phyloP scores from a whole-genome alignment of 1,140 invertebrate species.

The Drosophila watanabei region DNA sequence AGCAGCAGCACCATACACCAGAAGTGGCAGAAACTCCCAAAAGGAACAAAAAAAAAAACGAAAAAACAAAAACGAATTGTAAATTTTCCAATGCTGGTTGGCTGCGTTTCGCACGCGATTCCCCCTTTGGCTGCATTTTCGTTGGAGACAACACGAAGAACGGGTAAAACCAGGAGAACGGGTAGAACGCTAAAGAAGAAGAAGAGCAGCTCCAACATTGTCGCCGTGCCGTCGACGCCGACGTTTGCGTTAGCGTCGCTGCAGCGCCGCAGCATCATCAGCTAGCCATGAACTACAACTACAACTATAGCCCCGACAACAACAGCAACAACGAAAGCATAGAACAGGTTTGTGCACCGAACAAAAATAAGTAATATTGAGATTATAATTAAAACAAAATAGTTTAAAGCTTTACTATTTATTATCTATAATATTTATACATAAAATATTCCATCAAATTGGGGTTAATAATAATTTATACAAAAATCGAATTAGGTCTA shows the following conservation, averaged over 20 bases:
- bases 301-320: slow-evolving; percentile 38
- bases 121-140: slow-evolving; percentile 43
- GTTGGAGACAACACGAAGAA: slow-evolving; percentile 39
- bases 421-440: background rate
- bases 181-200: slow-evolving; percentile 39
- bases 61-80: slow-evolving; percentile 31
- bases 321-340: slow-evolving; percentile 60
- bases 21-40: slow-evolving; percentile 15
- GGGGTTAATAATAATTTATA: background rate
- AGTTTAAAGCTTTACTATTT: background rate
- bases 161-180: slow-evolving; percentile 50
- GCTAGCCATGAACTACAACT: slow-evolving; percentile 66
- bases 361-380: background rate
- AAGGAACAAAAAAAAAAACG: slow-evolving; percentile 10
- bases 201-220: slow-evolving; percentile 68
- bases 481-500: background rate
- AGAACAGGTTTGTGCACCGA: slow-evolving; percentile 76
- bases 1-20: slow-evolving; percentile 29
- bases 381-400: background rate
- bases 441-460: background rate
- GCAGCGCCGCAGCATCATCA: slow-evolving; percentile 67
- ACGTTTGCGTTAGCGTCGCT: slow-evolving; percentile 37
- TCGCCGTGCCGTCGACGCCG: slow-evolving; percentile 60
- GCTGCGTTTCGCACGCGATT: slow-evolving; percentile 72
- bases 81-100: slow-evolving; percentile 75